Evolutionary conservation across 2,113 vertebrate genomes (phyloP).

Genomic region (Saimiri boliviensis): DNA sequence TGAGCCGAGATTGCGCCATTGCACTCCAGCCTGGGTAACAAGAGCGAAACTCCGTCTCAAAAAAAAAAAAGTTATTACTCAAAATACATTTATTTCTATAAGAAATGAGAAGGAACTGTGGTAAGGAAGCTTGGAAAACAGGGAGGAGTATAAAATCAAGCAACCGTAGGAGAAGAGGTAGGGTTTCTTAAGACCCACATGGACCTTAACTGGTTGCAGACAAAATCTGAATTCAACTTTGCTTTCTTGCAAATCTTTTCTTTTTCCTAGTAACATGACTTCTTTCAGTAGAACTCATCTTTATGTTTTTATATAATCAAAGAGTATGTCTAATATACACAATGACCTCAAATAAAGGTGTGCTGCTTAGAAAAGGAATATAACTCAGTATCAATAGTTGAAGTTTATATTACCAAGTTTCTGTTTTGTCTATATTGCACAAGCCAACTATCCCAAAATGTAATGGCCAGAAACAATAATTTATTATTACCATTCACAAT

Average conservation of each 20-base stretch:
- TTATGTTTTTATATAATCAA: background rate
- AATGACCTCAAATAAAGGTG: background rate
- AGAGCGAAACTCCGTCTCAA: too few species aligned
- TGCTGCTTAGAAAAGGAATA: background rate
- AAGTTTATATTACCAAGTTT: background rate
- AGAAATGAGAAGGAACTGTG: background rate
- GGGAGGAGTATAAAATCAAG: background rate
- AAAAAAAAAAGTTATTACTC: background rate
- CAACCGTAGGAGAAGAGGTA: background rate
- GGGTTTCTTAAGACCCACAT: background rate
- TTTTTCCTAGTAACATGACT: background rate
- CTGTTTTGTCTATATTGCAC: background rate
- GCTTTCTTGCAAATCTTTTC: background rate
- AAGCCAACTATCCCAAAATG: background rate
- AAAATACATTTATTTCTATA: background rate
- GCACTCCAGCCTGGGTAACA: too few species aligned
- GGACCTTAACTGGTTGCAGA: background rate
- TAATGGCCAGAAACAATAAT: background rate
- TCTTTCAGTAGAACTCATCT: background rate
- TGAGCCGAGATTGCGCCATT: too few species aligned
- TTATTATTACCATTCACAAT: background rate
- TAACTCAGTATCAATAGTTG: background rate
- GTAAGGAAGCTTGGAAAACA: background rate
- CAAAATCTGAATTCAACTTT: constrained; percentile 28
- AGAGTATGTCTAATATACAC: background rate